These are phyloP conservation scores for Adela reaumurella DNA, from an alignment of 2,888 invertebrate genomes.

Conservation along the genomic window DNA sequence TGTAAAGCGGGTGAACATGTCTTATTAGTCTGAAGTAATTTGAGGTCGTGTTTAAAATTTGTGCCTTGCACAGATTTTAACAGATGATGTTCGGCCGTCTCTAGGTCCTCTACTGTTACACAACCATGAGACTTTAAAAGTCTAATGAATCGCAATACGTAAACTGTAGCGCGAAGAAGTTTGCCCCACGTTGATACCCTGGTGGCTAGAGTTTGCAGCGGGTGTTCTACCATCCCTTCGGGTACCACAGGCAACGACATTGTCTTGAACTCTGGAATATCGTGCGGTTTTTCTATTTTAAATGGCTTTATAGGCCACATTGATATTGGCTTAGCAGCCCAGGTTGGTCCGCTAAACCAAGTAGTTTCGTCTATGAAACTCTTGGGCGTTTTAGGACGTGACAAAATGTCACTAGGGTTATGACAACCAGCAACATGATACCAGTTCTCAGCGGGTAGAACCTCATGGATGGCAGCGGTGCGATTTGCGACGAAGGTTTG, in stretches of 20 bases:
- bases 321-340: background rate
- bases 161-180: background rate
- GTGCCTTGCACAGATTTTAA: background rate
- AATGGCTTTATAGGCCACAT: background rate
- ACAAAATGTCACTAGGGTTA: too few relatives aligned
- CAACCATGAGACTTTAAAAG: background rate
- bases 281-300: background rate
- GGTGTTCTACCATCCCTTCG: background rate
- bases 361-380: background rate
- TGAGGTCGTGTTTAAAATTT: background rate
- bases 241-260: background rate
- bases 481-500: conserved; percentile 10
- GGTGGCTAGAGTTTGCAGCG: background rate
- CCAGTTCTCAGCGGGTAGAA: conserved; percentile 4
- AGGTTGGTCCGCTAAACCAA: too few relatives aligned
- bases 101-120: background rate
- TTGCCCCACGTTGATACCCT: background rate
- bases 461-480: conserved; percentile 5
- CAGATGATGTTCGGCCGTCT: background rate
- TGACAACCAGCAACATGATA: conserved; percentile 8
- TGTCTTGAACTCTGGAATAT: background rate
- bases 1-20: background rate
- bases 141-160: background rate
- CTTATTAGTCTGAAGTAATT: background rate
- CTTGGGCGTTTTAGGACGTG: conserved; percentile 5